A percentile compares a stretch with the other conserved stretches of the same genome.
Evolutionary conservation across 2,888 invertebrate genomes (phyloP).

Genomic region (Epistrophella euchroma): DNA sequence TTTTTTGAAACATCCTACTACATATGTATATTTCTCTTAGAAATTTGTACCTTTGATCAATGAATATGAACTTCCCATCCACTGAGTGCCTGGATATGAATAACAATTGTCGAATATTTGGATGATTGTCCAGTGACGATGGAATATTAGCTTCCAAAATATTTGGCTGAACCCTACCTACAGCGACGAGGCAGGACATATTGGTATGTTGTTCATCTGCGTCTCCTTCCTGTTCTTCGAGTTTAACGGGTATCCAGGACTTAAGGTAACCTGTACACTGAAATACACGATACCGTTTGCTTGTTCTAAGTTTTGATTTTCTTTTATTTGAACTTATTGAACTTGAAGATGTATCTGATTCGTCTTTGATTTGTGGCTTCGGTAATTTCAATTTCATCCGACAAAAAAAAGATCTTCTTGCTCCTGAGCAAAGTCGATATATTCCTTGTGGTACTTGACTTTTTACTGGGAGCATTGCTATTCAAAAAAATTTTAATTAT

Average conservation of each 20-base stretch:
- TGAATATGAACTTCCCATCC: conserved; percentile 96
- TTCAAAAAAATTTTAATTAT: conserved; percentile 70
- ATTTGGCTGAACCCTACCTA: conserved; percentile 90
- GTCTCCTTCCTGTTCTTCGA: conserved; percentile 88
- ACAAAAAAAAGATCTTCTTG: conserved; percentile 96
- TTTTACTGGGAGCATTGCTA: conserved; percentile 96
- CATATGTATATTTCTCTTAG: background rate
- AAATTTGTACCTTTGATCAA: conserved; percentile 92
- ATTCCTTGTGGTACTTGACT: conserved; percentile 91
- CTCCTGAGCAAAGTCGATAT: conserved; percentile 93
- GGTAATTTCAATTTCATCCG: conserved; percentile 92
- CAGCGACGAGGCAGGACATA: conserved; percentile 94
- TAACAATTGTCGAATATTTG: conserved; percentile 87
- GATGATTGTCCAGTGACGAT: conserved; percentile 82
- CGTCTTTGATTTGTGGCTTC: conserved; percentile 89
- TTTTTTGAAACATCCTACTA: background rate
- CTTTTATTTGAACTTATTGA: conserved; percentile 86
- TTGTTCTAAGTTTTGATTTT: conserved; percentile 87
- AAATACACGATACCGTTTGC: conserved; percentile 94
- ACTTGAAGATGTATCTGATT: conserved; percentile 84
- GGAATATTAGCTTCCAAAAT: conserved; percentile 85
- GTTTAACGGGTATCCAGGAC: conserved; percentile 93
- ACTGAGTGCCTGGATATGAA: conserved; percentile 94
- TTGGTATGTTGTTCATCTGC: conserved; percentile 86
- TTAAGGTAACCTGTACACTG: conserved; percentile 97